Percentiles rank a stretch among this genome's conserved stretches.
These are phyloP conservation scores for Electrona antarctica DNA, from an alignment of 2,113 vertebrate species.

Conservation along the genomic window DNA sequence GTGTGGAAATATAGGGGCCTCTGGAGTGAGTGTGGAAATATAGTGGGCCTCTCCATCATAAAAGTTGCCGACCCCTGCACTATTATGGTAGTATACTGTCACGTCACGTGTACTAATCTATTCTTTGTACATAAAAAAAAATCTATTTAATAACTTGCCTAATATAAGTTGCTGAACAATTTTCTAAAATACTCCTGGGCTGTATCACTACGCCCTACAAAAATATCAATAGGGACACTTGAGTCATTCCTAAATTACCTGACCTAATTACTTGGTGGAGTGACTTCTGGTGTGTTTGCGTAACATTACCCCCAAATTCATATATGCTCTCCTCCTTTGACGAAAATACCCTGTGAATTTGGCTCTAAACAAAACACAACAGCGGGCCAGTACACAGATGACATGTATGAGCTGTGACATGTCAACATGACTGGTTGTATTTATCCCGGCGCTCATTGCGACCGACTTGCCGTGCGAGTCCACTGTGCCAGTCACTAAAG, in stretches of 20 bases:
- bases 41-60: no score
- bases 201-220: conserved; percentile 29
- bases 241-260: conserved; percentile 20
- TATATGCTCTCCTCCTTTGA: conserved; percentile 33
- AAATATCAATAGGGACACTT: conserved; percentile 9
- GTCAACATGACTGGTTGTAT: conserved; percentile 73
- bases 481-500: conserved; percentile 56
- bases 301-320: conserved; percentile 37
- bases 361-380: conserved; percentile 66
- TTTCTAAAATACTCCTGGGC: neutral
- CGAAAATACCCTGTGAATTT: conserved; percentile 59
- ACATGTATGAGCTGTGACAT: conserved; percentile 72
- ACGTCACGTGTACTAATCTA: no score
- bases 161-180: conserved; percentile 4
- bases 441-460: conserved; percentile 57
- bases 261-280: conserved; percentile 48
- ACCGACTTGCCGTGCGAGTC: conserved; percentile 56
- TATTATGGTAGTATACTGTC: no score
- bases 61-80: no score
- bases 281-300: conserved; percentile 49
- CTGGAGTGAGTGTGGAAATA: no score
- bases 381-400: conserved; percentile 52
- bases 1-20: no score
- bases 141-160: neutral
- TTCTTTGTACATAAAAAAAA: no score